Evolutionary conservation across 2,113 vertebrate species (phyloP), one percentile per base, ranked within the genome.

Genomic region (Pica pica): DNA sequence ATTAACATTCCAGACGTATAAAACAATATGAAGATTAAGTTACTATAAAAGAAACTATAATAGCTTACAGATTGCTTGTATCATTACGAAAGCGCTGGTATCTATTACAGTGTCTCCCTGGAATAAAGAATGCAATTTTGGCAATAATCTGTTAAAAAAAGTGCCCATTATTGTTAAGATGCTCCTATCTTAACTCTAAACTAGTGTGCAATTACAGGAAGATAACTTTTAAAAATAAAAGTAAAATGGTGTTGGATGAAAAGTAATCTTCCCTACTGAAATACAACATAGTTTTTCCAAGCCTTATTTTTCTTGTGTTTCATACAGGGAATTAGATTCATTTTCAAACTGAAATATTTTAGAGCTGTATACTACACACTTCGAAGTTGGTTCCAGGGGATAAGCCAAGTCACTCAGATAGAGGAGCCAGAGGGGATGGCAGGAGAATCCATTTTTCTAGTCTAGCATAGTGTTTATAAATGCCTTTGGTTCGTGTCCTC

Each of bases 1-100:
- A 98, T 98, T 98, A 98, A 98, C 97, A 98, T 98, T 98, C 98
- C 67, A 98, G 94, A 98, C 96, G 15, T 98, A 98, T 83, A 97
- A 97, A 97, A 98, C 97, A 98, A 98, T 98, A 97, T 97, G 96
- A 98, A 98, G 97, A 97, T 98, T 97, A 97, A 97, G 95, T 98
- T 98, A 97, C 97, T 98, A 97, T 97, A 97, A 97, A 98, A 97
- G 97, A 98, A 98, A 97, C 92, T 94, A 47, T 98, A 98, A 98
- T 98, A 97, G 97, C 97, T 98, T 98, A 98, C 97, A 98, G 97
- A 98, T 98, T 98, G 97, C 97, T 97, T 97, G 86, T 95, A 97
- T 98, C 97, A 98, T 98, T 98, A 98, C 90, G 91, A 96, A 97
- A 98, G 97, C 78, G 22, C 91, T 97, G 65, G 96, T 98, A 97